Evolutionary conservation across 2,113 vertebrate species (phyloP).

Genomic region (Phaethon lepturus): DNA sequence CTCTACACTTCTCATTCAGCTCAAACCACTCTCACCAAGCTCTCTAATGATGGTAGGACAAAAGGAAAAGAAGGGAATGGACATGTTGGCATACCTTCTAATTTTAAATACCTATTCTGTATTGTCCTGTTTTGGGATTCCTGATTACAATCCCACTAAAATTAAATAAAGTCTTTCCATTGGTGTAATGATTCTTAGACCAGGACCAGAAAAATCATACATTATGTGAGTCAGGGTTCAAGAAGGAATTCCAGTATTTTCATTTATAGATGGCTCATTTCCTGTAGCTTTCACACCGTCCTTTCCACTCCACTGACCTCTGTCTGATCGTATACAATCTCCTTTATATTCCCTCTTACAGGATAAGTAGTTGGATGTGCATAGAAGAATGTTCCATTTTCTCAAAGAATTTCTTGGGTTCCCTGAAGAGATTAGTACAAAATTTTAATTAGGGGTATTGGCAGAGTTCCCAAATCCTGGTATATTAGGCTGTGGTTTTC

Average conservation of each 20-base stretch:
- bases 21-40: not conserved
- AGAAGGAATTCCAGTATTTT: conserved; percentile 33
- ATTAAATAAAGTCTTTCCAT: not conserved
- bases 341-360: not conserved
- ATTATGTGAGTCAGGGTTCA: conserved; percentile 17
- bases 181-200: not conserved
- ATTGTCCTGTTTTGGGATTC: not conserved
- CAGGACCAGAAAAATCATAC: not conserved
- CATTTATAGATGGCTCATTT: conserved; percentile 53
- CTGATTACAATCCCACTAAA: conserved; percentile 1
- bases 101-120: not conserved
- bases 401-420: conserved; percentile 53
- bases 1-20: not conserved
- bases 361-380: conserved; percentile 42
- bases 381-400: conserved; percentile 24
- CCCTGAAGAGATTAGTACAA: conserved; percentile 57
- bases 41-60: not conserved
- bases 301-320: conserved; percentile 60
- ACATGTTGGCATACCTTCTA: not conserved
- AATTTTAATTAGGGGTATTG: conserved; percentile 57
- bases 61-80: not conserved
- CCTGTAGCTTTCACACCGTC: conserved; percentile 60
- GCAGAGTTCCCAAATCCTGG: conserved; percentile 35
- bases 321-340: conserved; percentile 47
- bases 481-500: conserved; percentile 27